Evolutionary conservation across 1,140 invertebrate genomes (phyloP).

Genomic region (Papilio machaon): DNA sequence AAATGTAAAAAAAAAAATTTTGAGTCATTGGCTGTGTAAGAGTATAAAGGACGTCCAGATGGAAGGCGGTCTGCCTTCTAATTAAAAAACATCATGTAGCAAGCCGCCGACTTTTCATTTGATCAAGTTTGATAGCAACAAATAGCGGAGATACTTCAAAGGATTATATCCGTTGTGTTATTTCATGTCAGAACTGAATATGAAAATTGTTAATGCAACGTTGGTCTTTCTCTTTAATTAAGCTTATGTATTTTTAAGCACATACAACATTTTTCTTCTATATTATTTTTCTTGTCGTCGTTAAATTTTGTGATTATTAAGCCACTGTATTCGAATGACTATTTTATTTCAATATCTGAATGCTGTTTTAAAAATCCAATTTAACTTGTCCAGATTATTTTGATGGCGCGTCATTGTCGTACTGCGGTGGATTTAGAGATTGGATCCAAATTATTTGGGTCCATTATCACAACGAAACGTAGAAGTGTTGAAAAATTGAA

Average conservation of each 20-base stretch:
- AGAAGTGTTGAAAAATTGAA: slow-evolving; percentile 71
- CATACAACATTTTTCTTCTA: background rate
- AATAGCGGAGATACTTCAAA: slow-evolving; percentile 35
- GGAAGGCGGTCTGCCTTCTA: slow-evolving; percentile 54
- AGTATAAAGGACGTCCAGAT: slow-evolving; percentile 57
- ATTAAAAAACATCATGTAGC: slow-evolving; percentile 56
- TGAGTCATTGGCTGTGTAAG: slow-evolving; percentile 42
- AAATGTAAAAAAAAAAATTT: background rate
- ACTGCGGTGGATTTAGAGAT: slow-evolving; percentile 40
- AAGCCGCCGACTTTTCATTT: slow-evolving; percentile 59
- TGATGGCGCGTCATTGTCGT: slow-evolving; percentile 41
- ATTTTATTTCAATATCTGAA: slow-evolving; percentile 22
- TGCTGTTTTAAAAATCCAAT: slow-evolving; percentile 43
- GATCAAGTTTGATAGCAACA: slow-evolving; percentile 47
- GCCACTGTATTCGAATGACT: background rate
- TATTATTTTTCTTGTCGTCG: background rate
- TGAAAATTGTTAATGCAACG: background rate
- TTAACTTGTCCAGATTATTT: slow-evolving; percentile 41
- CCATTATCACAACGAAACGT: slow-evolving; percentile 64
- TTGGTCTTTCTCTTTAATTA: background rate
- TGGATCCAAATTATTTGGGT: slow-evolving; percentile 57
- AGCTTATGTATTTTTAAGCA: background rate
- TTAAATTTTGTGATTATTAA: background rate
- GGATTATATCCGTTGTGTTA: slow-evolving; percentile 30
- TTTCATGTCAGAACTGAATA: slow-evolving; percentile 46